A percentile compares a stretch with the other conserved stretches of the same genome.
Conservation (phyloP, 2,888 invertebrate genomes). For the Hartigia nigra region DNA sequence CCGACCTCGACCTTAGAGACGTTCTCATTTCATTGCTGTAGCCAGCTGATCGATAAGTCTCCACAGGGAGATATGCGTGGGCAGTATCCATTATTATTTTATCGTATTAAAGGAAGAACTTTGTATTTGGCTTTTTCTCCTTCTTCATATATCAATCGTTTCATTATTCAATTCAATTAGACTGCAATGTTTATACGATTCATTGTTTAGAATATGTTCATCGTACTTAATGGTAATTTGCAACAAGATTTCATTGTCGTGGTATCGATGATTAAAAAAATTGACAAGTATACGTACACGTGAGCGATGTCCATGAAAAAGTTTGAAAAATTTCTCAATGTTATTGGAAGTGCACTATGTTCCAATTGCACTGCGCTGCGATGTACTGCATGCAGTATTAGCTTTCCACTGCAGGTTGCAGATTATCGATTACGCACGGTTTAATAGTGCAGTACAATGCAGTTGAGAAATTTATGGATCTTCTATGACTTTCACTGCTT, state of each 20-base stretch:
- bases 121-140: neutral
- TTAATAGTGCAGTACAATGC: neutral
- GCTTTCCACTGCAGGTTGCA: slow-evolving; percentile 30
- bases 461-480: neutral
- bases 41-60: neutral
- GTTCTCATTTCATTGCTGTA: neutral
- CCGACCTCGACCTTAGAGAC: neutral
- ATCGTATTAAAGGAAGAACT: neutral
- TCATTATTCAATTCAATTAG: neutral
- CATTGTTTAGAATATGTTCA: neutral
- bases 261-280: neutral
- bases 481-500: neutral
- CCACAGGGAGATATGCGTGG: neutral
- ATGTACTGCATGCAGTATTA: slow-evolving; percentile 28
- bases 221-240: neutral
- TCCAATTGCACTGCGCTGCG: neutral
- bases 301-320: neutral
- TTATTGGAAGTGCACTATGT: neutral
- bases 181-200: neutral
- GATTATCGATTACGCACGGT: slow-evolving; percentile 24
- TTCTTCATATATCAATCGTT: neutral
- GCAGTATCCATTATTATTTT: neutral
- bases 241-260: neutral
- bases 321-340: neutral
- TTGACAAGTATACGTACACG: neutral